phyloP scores from a whole-genome alignment of 2,888 invertebrate species.

The Lampropteryx suffumata region DNA sequence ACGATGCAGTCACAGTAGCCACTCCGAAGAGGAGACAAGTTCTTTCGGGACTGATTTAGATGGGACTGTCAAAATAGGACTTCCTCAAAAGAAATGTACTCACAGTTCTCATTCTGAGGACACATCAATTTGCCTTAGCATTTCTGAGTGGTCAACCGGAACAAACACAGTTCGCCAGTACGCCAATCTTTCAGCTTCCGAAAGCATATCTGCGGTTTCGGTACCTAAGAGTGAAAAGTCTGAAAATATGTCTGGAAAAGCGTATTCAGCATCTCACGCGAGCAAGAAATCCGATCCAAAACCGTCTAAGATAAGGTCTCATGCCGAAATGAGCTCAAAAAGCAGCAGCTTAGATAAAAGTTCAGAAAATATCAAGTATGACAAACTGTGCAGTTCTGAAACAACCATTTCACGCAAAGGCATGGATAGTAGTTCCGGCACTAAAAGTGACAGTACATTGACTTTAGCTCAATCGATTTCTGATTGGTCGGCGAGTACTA shows the following conservation, averaged over 20 bases:
- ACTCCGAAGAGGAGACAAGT: conserved; percentile 89
- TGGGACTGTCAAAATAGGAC: conserved; percentile 90
- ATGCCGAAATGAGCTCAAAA: conserved; percentile 80
- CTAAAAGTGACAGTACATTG: conserved; percentile 91
- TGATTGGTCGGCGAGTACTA: conserved; percentile 92
- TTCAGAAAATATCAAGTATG: conserved; percentile 81
- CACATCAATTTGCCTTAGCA: conserved; percentile 92
- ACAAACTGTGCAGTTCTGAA: conserved; percentile 84
- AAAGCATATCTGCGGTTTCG: conserved; percentile 84
- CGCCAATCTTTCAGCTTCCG: conserved; percentile 88
- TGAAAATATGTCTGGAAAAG: conserved; percentile 78
- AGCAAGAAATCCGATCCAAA: conserved; percentile 80
- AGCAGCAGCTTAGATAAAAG: conserved; percentile 84
- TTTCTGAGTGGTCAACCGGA: conserved; percentile 94
- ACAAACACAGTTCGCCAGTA: conserved; percentile 93
- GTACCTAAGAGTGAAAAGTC: conserved; percentile 85
- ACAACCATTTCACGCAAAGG: conserved; percentile 77
- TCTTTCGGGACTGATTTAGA: conserved; percentile 91
- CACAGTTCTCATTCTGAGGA: conserved; percentile 94
- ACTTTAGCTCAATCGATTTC: conserved; percentile 90
- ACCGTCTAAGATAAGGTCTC: conserved; percentile 62
- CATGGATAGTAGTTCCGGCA: conserved; percentile 85
- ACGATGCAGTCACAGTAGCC: conserved; percentile 87
- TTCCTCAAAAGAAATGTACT: conserved; percentile 91
- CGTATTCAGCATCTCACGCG: conserved; percentile 82